Evolutionary conservation across 2,113 vertebrate species (phyloP), one percentile per base, ranked within the genome.

Genomic region (Zapornia atra): DNA sequence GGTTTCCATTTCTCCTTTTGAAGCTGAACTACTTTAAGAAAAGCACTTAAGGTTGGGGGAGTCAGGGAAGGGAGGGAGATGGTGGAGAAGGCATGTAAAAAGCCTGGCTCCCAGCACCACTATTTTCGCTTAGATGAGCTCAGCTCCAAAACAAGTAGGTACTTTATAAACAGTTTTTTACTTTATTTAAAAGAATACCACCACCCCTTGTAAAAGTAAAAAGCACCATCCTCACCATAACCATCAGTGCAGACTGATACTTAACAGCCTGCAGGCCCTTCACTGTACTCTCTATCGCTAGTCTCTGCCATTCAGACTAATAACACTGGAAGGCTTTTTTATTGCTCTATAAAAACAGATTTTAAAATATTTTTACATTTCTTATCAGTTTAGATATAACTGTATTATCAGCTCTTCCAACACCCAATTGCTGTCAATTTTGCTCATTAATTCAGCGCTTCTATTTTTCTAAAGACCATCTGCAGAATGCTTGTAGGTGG

Each of bases 31-130:
- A 60, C 33, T 48, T 76, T 3, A 61, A 64, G n/a, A 66, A 69
- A 60, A 85, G 46, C 29, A 36, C 5, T 21, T n/a, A 19, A 63
- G 10, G 5, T 2, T 8, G 8, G 4, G 22, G 4, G 16, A 33
- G 9, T 5, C 2, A 10, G 21, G 11, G 22, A 53, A 8, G 57
- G 2, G 11, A 70, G 3, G 1, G 5, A 68, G 10, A 5, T 36
- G 6, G 17, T 40, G 3, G 31, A 76, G 53, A 13, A 51, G 11
- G 11, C 28, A 42, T 19, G 50, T 9, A 22, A 33, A 54, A 6
- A 36, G 12, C 18, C 29, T 36, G 22, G 60, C 16, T 64, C 28
- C 16, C 20, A 69, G n/a, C 48, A 91, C 5, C 63, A 10, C 2
- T 15, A 51, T 36, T 77, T 86, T 40, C 59, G 14, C 33, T 61